Base-by-base conservation (phyloP, 2,888 invertebrate genomes). In the Sinohyriopsis cumingii region DNA sequence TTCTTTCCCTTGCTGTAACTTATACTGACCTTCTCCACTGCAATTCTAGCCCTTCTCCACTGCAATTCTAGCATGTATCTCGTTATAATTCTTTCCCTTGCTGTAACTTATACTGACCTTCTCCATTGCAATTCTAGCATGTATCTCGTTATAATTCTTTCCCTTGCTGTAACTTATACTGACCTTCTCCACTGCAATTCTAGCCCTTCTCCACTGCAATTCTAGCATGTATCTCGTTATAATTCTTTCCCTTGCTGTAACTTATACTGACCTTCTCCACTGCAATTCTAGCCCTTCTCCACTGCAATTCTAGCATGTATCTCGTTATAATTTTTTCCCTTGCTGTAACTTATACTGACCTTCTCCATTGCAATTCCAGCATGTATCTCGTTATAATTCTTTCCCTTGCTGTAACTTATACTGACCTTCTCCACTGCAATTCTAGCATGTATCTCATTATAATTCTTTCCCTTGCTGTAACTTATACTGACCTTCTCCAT, bases 351-450 rank as follows among this genome's bases (percentile, higher is more conserved):
- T n/a, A 19, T 65, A 67, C 76, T 67, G 76, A 88, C 91, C 87
- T 96, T 98, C 90, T 99, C 99, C 90, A 99, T 92, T 65, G 99
- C 98, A 86, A 99, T 96, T 68, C 98, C 93, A 6, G 98, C 99
- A 92, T 99, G 99, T 5, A 97, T 98, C 92, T 99, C 99, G 91
- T 99, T n/a, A n/a, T n/a, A n/a, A n/a, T n/a, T n/a, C n/a, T n/a
- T n/a, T n/a, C n/a, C n/a, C n/a, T n/a, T n/a, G n/a, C n/a, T n/a
- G n/a, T 33, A 9, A 45, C 45, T 55, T n/a, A 19, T 65, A 67
- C 76, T 67, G 76, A 88, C 91, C 87, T 96, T 98, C 90, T 99
- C 99, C 90, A 99, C 92, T 65, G 99, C 98, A 86, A 99, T 96
- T 68, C 98, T 93, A 6, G 98, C 99, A 92, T 99, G 99, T 5